A percentile compares a stretch with the other conserved stretches of the same genome.
Evolutionary conservation across 2,113 vertebrate genomes (phyloP).

Genomic region (Silurus glanis): DNA sequence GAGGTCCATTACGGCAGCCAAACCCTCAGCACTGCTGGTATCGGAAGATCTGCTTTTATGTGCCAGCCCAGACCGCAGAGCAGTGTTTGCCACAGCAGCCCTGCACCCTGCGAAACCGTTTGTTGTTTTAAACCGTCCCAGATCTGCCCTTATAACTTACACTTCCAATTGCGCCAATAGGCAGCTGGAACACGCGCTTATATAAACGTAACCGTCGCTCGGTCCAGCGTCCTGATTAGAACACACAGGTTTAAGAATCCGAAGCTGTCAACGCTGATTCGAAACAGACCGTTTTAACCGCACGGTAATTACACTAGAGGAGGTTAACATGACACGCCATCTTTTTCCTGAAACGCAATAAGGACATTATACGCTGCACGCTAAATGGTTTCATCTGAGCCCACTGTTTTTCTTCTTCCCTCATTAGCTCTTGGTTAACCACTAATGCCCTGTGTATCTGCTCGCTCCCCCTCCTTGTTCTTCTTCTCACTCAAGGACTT

Average conservation of each 20-base stretch:
- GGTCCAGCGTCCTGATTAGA: conserved; percentile 34
- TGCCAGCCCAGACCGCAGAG: conserved; percentile 60
- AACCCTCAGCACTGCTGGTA: conserved; percentile 55
- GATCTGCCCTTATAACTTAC: conserved; percentile 37
- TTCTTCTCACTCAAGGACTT: conserved; percentile 60
- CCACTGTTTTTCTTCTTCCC: conserved; percentile 70
- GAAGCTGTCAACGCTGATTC: conserved; percentile 51
- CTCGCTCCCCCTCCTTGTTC: conserved; percentile 49
- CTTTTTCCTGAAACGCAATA: conserved; percentile 63
- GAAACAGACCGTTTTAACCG: conserved; percentile 59
- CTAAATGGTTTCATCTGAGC: conserved; percentile 71
- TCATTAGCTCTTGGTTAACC: conserved; percentile 76
- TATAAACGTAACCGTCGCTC: conserved; percentile 36
- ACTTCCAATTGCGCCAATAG: conserved; percentile 30
- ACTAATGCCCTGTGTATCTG: conserved; percentile 71
- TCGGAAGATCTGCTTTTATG: conserved; percentile 52
- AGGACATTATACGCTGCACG: conserved; percentile 58
- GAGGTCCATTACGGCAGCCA: conserved; percentile 64
- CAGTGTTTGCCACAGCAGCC: conserved; percentile 55
- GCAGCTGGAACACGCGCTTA: conserved; percentile 46
- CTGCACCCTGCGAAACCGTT: conserved; percentile 40
- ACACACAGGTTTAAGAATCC: conserved; percentile 42
- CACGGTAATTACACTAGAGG: conserved; percentile 58
- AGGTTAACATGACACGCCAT: conserved; percentile 62
- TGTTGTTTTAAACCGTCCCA: conserved; percentile 48